Evolutionary conservation across 2,113 vertebrate species (phyloP), one percentile per base, ranked within the genome.

Genomic region (Cynocephalus volans): DNA sequence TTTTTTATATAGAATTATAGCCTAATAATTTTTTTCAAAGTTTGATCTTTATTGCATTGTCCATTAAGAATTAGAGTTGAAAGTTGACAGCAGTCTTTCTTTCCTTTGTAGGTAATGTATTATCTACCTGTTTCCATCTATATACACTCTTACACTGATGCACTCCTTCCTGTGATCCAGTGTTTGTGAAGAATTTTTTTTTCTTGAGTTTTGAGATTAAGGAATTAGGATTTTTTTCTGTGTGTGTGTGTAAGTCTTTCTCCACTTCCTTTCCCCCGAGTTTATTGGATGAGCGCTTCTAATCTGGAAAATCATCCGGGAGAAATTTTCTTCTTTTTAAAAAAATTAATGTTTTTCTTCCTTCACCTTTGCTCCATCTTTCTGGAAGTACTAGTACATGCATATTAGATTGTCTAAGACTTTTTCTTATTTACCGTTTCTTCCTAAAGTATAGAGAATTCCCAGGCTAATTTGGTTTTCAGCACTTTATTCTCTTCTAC

Each of bases 171-270:
- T 21, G 41, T 13, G 7, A 17, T 89, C 41, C 4, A 52, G 41
- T 56, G 10, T 83, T 83, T 93, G 26, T 70, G 28, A 90, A 89
- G 64, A 31, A 56, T 91, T 52, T 60, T 79, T 67, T 91, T 56
- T 58, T 62, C n/a, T 95, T 67, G 12, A 90, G n/a, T 87, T 94
- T 87, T 83, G 54, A 94, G 33, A 73, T 54, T 96, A 17, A 28
- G 13, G 15, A 70, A 58, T 86, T 95, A 72, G 31, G 0, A 14
- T 45, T 65, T 69, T 95, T 90, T 82, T 41, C 36, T 33, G 41
- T 3, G 41, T 3, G 41, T 41, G 41, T 65, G 9, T 88, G 21
- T 26, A 64, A 88, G 3, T 64, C 33, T 62, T 90, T 77, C 9
- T 65, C 13, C 76, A 2, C 9, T 54, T 65, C 11, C 11, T 80